phyloP scores from a whole-genome alignment of 1,140 invertebrate species.

The Paracyclopina nana region DNA sequence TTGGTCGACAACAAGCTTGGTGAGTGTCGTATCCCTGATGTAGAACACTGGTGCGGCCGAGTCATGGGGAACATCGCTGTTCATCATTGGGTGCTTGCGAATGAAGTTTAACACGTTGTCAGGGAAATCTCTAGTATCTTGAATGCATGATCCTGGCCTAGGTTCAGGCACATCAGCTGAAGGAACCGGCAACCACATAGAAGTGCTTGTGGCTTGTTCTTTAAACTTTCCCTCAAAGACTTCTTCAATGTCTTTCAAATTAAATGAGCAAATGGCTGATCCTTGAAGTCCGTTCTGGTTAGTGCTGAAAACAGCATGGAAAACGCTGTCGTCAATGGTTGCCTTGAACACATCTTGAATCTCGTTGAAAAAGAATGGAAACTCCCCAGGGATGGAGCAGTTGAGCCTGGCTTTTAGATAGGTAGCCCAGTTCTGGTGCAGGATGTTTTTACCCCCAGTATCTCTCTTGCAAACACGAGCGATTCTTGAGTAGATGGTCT shows the following conservation, averaged over 20 bases:
- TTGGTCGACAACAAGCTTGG: slow-evolving; percentile 59
- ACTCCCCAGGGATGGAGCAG: slow-evolving; percentile 77
- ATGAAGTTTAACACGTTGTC: slow-evolving; percentile 84
- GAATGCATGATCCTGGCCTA: slow-evolving; percentile 68
- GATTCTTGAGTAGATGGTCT: slow-evolving; percentile 69
- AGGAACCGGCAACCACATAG: slow-evolving; percentile 74
- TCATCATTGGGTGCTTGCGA: slow-evolving; percentile 82
- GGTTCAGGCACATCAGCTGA: slow-evolving; percentile 66
- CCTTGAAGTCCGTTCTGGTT: slow-evolving; percentile 75
- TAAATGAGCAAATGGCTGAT: slow-evolving; percentile 82
- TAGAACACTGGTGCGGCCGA: slow-evolving; percentile 72
- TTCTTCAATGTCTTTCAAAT: slow-evolving; percentile 62
- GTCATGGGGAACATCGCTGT: slow-evolving; percentile 66
- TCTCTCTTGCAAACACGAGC: slow-evolving; percentile 84
- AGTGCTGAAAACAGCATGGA: slow-evolving; percentile 89
- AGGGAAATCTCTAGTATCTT: slow-evolving; percentile 43
- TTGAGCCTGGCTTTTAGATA: slow-evolving; percentile 84
- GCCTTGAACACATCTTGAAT: slow-evolving; percentile 81
- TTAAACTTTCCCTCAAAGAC: slow-evolving; percentile 41
- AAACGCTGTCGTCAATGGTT: slow-evolving; percentile 55
- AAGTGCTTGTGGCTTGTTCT: slow-evolving; percentile 65
- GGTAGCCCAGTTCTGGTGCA: slow-evolving; percentile 80
- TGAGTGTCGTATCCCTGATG: slow-evolving; percentile 65
- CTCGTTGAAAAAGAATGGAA: slow-evolving; percentile 90
- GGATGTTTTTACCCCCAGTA: slow-evolving; percentile 76